Conservation (phyloP, 2,797 vertebrate genomes). For the Periophthalmus magnuspinnatus region DNA sequence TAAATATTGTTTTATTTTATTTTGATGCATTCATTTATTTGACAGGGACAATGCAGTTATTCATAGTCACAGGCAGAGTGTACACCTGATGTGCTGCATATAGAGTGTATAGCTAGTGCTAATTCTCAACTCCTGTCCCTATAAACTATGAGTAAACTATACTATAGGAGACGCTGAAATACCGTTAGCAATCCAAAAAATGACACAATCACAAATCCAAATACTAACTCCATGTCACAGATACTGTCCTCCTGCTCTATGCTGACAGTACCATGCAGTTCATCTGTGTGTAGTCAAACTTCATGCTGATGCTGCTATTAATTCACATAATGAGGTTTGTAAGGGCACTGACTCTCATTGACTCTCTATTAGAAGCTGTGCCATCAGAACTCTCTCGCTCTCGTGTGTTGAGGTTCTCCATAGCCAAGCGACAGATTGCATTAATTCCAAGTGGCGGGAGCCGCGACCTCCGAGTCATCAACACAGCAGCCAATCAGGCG, state of each 20-base stretch:
- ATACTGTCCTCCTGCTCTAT: not conserved
- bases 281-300: slow-evolving; percentile 19
- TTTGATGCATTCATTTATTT: no score
- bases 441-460: slow-evolving; percentile 63
- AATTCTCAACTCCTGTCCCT: no score
- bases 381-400: slow-evolving; percentile 44
- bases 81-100: no score
- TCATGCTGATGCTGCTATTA: slow-evolving; percentile 39
- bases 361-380: slow-evolving; percentile 52
- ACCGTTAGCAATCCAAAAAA: no score
- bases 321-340: slow-evolving; percentile 68
- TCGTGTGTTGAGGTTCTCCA: slow-evolving; percentile 34
- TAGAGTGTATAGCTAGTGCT: no score
- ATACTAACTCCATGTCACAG: not conserved
- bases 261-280: not conserved
- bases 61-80: no score
- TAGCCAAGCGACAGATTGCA: slow-evolving; percentile 54
- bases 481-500: slow-evolving; percentile 69
- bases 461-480: slow-evolving; percentile 63
- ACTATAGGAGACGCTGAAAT: no score
- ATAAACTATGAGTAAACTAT: no score
- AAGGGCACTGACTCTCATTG: slow-evolving; percentile 58
- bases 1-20: no score
- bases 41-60: no score
- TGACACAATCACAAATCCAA: no score